Evolutionary conservation across 1,140 invertebrate species (phyloP).

Genomic region (Amyelois transitella): DNA sequence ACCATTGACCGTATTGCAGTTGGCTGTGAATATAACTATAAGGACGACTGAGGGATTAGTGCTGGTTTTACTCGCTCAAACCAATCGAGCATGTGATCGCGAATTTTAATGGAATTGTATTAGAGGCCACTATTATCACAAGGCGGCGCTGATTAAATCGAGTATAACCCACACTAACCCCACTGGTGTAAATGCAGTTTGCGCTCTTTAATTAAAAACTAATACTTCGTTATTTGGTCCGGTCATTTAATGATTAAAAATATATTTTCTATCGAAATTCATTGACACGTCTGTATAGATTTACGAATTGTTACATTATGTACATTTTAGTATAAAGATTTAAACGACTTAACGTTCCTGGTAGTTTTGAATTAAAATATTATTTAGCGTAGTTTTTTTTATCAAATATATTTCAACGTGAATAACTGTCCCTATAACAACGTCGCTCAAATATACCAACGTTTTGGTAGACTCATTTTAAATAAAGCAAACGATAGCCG

Average conservation of each 20-base stretch:
- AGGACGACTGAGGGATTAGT: constrained; percentile 18
- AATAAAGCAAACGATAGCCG: too few species aligned
- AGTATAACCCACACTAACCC: too few species aligned
- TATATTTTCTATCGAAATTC: constrained; percentile 8
- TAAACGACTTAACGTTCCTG: constrained; percentile 45
- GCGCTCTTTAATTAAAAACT: not conserved
- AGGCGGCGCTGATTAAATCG: too few species aligned
- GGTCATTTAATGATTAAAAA: not conserved
- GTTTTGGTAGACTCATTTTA: not conserved
- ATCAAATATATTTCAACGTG: constrained; percentile 28
- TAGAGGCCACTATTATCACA: too few species aligned
- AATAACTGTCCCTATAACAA: constrained; percentile 5
- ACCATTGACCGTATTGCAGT: constrained; percentile 22
- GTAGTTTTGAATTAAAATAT: constrained; percentile 21
- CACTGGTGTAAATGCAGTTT: too few species aligned
- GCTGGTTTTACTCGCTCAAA: too few species aligned
- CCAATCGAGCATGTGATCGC: too few species aligned
- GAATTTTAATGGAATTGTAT: too few species aligned
- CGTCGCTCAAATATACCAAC: constrained; percentile 6
- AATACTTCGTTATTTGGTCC: not conserved
- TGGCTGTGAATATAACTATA: constrained; percentile 28
- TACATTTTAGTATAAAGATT: constrained; percentile 26
- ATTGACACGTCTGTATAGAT: constrained; percentile 12
- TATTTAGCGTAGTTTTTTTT: constrained; percentile 22
- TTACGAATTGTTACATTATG: constrained; percentile 20